Evolutionary conservation across 1,140 invertebrate species (phyloP).

Genomic region (Melipona quadrifasciata): DNA sequence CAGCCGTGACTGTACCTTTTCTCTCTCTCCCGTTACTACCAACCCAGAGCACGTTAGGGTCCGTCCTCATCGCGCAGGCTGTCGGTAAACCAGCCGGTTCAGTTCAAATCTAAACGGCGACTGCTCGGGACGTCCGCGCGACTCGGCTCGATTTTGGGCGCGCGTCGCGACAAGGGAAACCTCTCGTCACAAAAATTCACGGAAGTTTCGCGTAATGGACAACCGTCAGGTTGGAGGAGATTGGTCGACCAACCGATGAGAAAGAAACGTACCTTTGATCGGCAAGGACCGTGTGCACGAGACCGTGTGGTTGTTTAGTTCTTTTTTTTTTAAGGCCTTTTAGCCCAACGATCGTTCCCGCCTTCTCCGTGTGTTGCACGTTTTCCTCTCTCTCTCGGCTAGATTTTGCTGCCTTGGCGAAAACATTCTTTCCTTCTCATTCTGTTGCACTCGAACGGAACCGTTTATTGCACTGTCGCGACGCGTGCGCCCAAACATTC

Average conservation of each 20-base stretch:
- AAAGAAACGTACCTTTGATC: not conserved
- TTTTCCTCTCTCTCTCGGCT: not conserved
- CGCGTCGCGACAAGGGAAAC: constrained; percentile 40
- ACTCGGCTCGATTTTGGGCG: constrained; percentile 45
- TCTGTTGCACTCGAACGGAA: not conserved
- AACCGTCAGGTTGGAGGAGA: not conserved
- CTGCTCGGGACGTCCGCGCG: constrained; percentile 17
- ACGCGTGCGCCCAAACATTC: constrained; percentile 49
- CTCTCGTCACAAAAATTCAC: not conserved
- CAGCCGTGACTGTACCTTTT: constrained; percentile 16
- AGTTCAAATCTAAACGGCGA: constrained; percentile 49
- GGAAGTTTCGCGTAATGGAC: constrained; percentile 19
- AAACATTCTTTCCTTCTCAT: constrained; percentile 17
- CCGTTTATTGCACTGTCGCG: constrained; percentile 29
- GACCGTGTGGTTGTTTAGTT: not conserved
- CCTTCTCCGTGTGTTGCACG: not conserved
- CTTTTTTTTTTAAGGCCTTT: too few species aligned
- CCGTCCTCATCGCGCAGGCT: not conserved
- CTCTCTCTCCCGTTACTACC: constrained; percentile 13
- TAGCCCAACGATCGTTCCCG: not conserved
- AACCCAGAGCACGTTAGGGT: constrained; percentile 32
- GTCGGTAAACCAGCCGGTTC: constrained; percentile 14
- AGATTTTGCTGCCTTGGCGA: not conserved
- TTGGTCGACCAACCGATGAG: not conserved
- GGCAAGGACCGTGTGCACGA: not conserved